Evolutionary conservation across 1,140 invertebrate species (phyloP), one percentile per base, ranked within the genome.

Genomic region (Drosophila trapezifrons): DNA sequence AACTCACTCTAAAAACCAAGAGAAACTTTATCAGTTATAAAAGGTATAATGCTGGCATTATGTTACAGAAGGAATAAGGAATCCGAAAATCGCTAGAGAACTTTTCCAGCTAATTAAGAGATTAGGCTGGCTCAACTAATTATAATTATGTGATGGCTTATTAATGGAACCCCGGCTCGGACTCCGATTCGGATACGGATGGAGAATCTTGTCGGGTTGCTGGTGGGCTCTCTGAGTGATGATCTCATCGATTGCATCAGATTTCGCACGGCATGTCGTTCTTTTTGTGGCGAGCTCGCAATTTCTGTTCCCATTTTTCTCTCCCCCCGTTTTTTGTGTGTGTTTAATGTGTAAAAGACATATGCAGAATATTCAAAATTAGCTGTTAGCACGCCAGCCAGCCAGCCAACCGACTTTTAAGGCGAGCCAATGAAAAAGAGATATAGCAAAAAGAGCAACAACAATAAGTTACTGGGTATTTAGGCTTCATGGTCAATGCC

Each of bases 221-320:
- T 40, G 74, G 63, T 82, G 74, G 60, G 27, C 40, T 73, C 47
- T 45, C 40, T 45, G 40, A 17, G 43, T 32, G 83, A 84, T 87
- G 83, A 87, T 89, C 83, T 87, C 83, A 87, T 89, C 83, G 83
- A 87, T 87, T 87, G 84, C 84, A 87, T 87, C 84, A 87, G 77
- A 89, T 90, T 87, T 87, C 84, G 77, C 80, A 89, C 84, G 79
- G 77, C 77, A 78, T 89, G 78, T 83, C 72, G 76, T 74, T 72
- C 51, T 54, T 83, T 84, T 84, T 83, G 80, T 85, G 80, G 76
- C 66, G 52, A 75, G 8, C 51, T 32, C 29, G 60, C 74, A 78
- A 76, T 79, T 86, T 79, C 67, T 66, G 71, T 70, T 83, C 70
- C 57, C 51, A 51, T 46, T 72, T 72, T 58, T 20, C 9, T 32